These are phyloP conservation scores for Vimba vimba DNA, from an alignment of 2,113 vertebrate genomes.

Conservation along the genomic window DNA sequence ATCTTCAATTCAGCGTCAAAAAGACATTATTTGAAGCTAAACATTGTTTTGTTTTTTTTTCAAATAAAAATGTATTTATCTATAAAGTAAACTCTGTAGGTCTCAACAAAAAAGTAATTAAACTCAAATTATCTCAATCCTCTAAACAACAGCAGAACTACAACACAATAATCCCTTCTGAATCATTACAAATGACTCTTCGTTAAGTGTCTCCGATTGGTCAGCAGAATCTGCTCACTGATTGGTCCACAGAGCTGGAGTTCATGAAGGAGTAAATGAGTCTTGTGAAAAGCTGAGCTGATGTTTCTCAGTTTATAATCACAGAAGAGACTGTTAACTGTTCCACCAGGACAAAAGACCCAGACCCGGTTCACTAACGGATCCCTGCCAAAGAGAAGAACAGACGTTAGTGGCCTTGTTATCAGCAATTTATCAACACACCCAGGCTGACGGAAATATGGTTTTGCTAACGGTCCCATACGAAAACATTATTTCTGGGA, in stretches of 20 bases:
- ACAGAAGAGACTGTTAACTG: conserved; percentile 60
- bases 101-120: neutral
- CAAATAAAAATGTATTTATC: neutral
- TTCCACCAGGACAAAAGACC: conserved; percentile 82
- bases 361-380: conserved; percentile 78
- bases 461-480: too few species aligned
- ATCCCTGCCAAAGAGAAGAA: conserved; percentile 65
- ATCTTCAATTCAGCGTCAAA: neutral
- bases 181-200: neutral
- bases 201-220: neutral
- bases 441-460: too few species aligned
- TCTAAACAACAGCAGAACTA: neutral
- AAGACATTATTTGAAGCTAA: neutral
- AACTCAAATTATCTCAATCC: neutral
- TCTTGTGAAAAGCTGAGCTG: neutral
- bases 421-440: neutral
- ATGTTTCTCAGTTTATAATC: neutral
- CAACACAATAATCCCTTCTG: neutral
- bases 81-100: neutral
- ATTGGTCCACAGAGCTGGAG: neutral
- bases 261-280: neutral
- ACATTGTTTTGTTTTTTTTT: neutral
- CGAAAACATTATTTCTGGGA: too few species aligned
- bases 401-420: neutral
- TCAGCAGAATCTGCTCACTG: neutral